phyloP scores from a whole-genome alignment of 2,797 vertebrate genomes.

The Peromyscus eremicus region DNA sequence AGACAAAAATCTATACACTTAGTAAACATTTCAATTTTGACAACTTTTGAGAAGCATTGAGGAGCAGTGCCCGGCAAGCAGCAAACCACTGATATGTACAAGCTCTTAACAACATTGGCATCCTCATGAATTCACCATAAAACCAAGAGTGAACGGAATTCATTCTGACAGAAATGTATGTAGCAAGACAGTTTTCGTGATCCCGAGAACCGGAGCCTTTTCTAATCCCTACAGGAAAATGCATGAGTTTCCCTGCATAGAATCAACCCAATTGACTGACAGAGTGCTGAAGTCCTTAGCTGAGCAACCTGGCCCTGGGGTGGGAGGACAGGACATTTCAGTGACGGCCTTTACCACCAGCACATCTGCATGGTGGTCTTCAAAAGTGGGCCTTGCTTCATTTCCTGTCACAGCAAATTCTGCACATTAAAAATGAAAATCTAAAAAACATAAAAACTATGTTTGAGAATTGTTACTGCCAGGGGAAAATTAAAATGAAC shows the following conservation, averaged over 20 bases:
- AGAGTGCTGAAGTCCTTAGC: background rate
- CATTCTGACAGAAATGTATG: background rate
- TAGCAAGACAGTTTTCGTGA: constrained; percentile 20
- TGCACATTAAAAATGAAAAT: constrained; percentile 71
- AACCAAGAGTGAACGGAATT: background rate
- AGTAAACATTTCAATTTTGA: constrained; percentile 17
- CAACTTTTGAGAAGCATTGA: background rate
- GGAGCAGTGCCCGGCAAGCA: background rate
- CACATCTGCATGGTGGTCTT: constrained; percentile 29
- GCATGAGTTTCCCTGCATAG: background rate
- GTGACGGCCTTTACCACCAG: constrained; percentile 67
- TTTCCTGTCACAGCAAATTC: constrained; percentile 61
- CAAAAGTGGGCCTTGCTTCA: constrained; percentile 70
- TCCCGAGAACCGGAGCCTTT: background rate
- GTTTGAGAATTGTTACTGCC: constrained; percentile 65
- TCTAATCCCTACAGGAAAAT: background rate
- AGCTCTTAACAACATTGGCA: background rate
- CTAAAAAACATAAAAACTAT: constrained; percentile 57
- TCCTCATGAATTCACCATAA: constrained; percentile 15
- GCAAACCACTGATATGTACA: background rate
- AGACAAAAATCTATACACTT: constrained; percentile 26
- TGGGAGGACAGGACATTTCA: constrained; percentile 59
- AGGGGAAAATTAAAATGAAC: constrained; percentile 78
- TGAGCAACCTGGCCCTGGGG: constrained; percentile 17
- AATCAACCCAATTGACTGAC: background rate